These are phyloP conservation scores for Pelecanus crispus DNA, from an alignment of 2,113 vertebrate genomes.

Conservation along the genomic window DNA sequence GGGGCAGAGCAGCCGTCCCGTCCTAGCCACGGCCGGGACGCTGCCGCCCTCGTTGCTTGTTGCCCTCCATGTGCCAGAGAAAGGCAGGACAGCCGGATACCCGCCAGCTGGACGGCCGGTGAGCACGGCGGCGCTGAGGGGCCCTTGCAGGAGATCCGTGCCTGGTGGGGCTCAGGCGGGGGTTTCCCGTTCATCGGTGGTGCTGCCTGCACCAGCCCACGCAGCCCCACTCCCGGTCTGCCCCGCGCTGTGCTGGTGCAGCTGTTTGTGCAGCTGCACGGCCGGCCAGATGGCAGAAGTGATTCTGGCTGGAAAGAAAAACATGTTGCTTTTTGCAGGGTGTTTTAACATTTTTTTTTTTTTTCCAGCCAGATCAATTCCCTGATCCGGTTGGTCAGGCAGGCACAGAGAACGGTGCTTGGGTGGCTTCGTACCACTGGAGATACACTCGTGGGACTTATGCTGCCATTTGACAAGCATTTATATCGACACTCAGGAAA, in stretches of 20 bases:
- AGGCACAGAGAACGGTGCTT: background rate
- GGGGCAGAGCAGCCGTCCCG: background rate
- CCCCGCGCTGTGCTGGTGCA: fast-evolving
- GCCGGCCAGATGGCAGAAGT: background rate
- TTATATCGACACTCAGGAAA: background rate
- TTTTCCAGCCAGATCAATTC: background rate
- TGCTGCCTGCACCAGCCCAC: background rate
- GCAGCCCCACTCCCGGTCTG: fast-evolving
- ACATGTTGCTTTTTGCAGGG: background rate
- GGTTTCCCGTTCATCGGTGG: fast-evolving
- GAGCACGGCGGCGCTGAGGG: fast-evolving
- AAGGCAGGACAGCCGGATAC: background rate
- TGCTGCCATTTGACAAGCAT: background rate
- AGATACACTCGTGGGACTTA: background rate
- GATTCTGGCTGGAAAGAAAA: conserved; percentile 40
- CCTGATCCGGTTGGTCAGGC: fast-evolving
- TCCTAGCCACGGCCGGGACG: background rate
- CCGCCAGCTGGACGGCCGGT: fast-evolving
- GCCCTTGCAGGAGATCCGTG: background rate
- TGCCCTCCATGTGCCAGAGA: fast-evolving
- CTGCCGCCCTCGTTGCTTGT: fast-evolving
- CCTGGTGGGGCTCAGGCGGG: fast-evolving
- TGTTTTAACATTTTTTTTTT: background rate
- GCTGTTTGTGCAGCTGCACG: conserved; percentile 20
- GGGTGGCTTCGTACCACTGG: background rate